Evolutionary conservation across 2,888 invertebrate genomes (phyloP).

Genomic region (Agrotis ipsilon): DNA sequence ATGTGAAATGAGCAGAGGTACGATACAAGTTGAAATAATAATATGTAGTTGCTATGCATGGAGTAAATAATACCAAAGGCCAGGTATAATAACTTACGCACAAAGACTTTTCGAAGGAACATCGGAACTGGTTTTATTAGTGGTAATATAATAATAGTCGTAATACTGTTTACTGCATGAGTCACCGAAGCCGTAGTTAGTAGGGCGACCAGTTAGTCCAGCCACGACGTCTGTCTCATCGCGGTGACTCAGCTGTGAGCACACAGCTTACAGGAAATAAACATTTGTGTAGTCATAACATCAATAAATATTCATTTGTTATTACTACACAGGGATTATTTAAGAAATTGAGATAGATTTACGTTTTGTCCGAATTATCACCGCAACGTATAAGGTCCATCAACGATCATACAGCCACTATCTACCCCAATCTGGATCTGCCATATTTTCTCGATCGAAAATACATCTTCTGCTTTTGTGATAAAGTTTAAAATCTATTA

Average conservation of each 20-base stretch:
- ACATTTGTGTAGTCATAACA: conserved; percentile 15
- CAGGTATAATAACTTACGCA: conserved; percentile 7
- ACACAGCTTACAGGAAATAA: conserved; percentile 10
- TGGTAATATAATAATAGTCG: conserved; percentile 36
- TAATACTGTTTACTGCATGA: conserved; percentile 60
- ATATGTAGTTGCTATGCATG: background rate
- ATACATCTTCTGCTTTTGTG: too few species aligned
- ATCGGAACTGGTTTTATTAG: conserved; percentile 42
- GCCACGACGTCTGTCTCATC: conserved; percentile 10
- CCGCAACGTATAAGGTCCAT: background rate
- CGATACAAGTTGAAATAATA: too few species aligned
- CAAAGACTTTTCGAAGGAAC: conserved; percentile 17
- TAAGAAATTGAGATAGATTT: background rate
- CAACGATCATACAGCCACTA: too few species aligned
- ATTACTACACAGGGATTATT: background rate
- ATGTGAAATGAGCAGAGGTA: too few species aligned
- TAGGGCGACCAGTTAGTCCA: conserved; percentile 49
- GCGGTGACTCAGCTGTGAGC: conserved; percentile 27
- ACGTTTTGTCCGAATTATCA: background rate
- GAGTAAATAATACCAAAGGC: background rate
- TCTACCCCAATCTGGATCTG: too few species aligned
- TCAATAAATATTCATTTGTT: background rate
- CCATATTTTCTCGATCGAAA: too few species aligned
- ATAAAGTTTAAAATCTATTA: too few species aligned
- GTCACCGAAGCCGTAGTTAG: conserved; percentile 66